Percentiles rank a stretch among this genome's conserved stretches.
Conservation (phyloP, 35 echinoderm and acorn worm genomes). For the Hemicentrotus pulcherrimus region DNA sequence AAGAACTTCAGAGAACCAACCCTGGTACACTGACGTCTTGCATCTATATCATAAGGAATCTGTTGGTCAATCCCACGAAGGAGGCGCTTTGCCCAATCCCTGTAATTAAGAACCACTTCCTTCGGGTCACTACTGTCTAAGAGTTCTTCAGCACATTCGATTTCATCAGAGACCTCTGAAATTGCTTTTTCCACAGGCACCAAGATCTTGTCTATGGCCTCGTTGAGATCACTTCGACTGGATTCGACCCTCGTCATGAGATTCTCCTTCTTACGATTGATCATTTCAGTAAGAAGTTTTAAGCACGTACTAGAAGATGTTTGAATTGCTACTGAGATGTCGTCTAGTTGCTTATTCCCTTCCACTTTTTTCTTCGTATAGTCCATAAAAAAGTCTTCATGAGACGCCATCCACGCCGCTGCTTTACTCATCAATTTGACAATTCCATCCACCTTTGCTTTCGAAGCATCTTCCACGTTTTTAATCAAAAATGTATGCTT, state of each 20-base stretch:
- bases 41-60: background rate
- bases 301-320: background rate
- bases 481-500: background rate
- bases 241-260: background rate
- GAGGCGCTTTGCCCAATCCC: background rate
- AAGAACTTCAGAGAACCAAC: background rate
- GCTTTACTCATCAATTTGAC: background rate
- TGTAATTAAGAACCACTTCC: background rate
- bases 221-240: background rate
- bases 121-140: background rate
- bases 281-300: background rate
- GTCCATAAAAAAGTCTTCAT: background rate
- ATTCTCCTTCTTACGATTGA: background rate
- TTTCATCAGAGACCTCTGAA: background rate
- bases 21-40: background rate
- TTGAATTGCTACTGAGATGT: background rate
- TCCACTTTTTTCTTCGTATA: background rate
- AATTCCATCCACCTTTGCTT: background rate
- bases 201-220: background rate
- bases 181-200: background rate
- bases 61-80: background rate
- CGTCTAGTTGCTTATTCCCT: background rate
- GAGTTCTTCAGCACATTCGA: background rate
- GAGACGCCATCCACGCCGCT: background rate
- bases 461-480: background rate